A percentile compares a stretch with the other conserved stretches of the same genome.
Conservation (phyloP, 2,888 invertebrate species). For the Agonopterix subpropinquella region DNA sequence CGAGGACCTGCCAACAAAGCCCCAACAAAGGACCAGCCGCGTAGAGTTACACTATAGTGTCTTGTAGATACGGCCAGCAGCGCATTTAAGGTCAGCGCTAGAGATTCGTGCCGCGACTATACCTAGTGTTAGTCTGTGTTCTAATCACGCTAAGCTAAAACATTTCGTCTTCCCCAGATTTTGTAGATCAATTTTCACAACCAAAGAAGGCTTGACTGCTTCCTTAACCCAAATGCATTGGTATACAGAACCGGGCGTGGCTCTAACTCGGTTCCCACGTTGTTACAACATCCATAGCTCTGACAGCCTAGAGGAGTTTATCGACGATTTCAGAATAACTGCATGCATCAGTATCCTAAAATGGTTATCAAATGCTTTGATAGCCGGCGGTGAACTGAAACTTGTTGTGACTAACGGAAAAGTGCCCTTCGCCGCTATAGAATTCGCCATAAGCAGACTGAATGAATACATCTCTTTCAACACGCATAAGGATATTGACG, state of each 20-base stretch:
- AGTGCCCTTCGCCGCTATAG: slow-evolving; percentile 84
- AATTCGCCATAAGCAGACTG: slow-evolving; percentile 88
- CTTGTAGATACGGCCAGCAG: too few relatives aligned
- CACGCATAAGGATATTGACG: slow-evolving; percentile 85
- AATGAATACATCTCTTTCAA: slow-evolving; percentile 84
- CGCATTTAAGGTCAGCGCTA: too few relatives aligned
- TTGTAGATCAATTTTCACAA: slow-evolving; percentile 91
- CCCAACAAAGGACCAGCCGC: too few relatives aligned
- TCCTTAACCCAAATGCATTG: slow-evolving; percentile 89
- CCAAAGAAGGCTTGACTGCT: slow-evolving; percentile 91
- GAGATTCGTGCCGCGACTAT: too few relatives aligned
- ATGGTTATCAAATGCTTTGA: slow-evolving; percentile 80
- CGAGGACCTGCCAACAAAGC: too few relatives aligned
- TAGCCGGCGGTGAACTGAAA: slow-evolving; percentile 70
- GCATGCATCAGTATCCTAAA: slow-evolving; percentile 90
- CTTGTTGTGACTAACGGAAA: slow-evolving; percentile 79
- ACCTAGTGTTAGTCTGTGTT: not conserved
- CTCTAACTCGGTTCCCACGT: slow-evolving; percentile 88
- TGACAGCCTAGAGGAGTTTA: slow-evolving; percentile 88
- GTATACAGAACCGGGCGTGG: slow-evolving; percentile 88
- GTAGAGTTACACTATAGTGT: too few relatives aligned
- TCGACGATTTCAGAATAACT: slow-evolving; percentile 92
- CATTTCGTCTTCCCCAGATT: slow-evolving; percentile 76
- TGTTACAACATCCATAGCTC: slow-evolving; percentile 89
- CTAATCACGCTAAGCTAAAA: not conserved